A percentile compares a stretch with the other conserved stretches of the same genome.
These are phyloP conservation scores for Gonocerus acuteangulatus DNA, from an alignment of 2,888 invertebrate species.

Conservation along the genomic window DNA sequence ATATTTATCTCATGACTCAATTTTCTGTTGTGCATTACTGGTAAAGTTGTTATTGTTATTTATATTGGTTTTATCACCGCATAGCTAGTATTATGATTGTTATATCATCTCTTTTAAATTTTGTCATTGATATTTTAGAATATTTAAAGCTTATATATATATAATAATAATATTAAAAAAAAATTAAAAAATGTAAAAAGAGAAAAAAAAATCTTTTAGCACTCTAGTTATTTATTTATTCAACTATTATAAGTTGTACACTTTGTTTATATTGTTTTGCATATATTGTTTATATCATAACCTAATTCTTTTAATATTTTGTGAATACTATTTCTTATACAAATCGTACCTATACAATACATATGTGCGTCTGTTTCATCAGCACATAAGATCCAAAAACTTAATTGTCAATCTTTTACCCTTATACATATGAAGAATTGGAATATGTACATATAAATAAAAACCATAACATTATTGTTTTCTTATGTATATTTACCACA, in stretches of 20 bases:
- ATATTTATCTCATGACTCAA: too few relatives aligned
- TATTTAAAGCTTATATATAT: slow-evolving; percentile 16
- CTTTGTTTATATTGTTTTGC: slow-evolving; percentile 24
- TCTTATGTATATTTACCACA: slow-evolving; percentile 5
- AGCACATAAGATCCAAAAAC: slow-evolving; percentile 14
- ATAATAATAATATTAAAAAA: too few relatives aligned
- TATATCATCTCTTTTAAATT: slow-evolving; percentile 19
- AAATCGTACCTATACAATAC: slow-evolving; percentile 9
- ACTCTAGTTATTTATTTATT: slow-evolving; percentile 23
- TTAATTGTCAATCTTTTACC: slow-evolving; percentile 14
- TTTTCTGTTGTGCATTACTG: not conserved
- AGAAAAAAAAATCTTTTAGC: slow-evolving; percentile 13
- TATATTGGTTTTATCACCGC: slow-evolving; percentile 16
- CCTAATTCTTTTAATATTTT: slow-evolving; percentile 17
- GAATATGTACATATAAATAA: slow-evolving; percentile 16
- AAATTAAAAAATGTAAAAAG: not conserved
- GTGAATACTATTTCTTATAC: slow-evolving; percentile 19
- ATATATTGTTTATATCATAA: not conserved
- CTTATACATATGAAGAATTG: slow-evolving; percentile 21
- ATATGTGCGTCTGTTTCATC: slow-evolving; percentile 17
- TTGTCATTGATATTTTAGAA: slow-evolving; percentile 23
- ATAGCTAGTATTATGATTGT: slow-evolving; percentile 25
- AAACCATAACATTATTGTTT: slow-evolving; percentile 16
- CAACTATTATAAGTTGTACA: slow-evolving; percentile 21
- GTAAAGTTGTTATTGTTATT: slow-evolving; percentile 26